A percentile compares a stretch with the other conserved stretches of the same genome.
phyloP scores from a whole-genome alignment of 1,140 invertebrate genomes.

The Sitodiplosis mosellana region DNA sequence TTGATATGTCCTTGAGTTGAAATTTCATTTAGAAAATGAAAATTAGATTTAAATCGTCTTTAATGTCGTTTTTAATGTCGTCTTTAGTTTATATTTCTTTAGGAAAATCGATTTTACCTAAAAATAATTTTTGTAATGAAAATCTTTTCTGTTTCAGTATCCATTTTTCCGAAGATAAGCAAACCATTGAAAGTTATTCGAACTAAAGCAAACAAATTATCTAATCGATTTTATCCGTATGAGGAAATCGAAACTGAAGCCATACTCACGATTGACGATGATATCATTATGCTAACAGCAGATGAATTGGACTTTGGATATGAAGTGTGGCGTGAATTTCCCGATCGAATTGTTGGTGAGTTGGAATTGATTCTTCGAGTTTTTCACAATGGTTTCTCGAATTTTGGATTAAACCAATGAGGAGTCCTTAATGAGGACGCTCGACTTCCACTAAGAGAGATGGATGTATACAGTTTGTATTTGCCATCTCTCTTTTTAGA shows the following conservation, averaged over 20 bases:
- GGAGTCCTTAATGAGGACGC: too few relatives aligned
- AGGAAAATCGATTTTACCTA: too few relatives aligned
- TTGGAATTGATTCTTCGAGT: too few relatives aligned
- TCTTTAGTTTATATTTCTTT: too few relatives aligned
- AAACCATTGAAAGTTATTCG: constrained; percentile 81
- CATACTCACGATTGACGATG: constrained; percentile 79
- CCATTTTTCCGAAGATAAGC: constrained; percentile 69
- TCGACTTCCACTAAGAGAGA: too few relatives aligned
- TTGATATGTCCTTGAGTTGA: constrained; percentile 6
- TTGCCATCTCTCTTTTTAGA: too few relatives aligned
- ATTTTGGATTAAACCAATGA: too few relatives aligned
- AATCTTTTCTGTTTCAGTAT: constrained; percentile 32
- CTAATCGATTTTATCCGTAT: constrained; percentile 86
- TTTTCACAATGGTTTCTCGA: too few relatives aligned
- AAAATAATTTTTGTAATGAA: too few relatives aligned
- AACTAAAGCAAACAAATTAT: constrained; percentile 81
- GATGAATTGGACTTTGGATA: constrained; percentile 84
- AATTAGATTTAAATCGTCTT: not conserved
- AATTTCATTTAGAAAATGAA: constrained; percentile 1
- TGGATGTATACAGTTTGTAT: too few relatives aligned
- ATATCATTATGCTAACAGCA: constrained; percentile 83
- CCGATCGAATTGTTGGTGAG: constrained; percentile 68
- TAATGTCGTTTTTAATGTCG: too few relatives aligned
- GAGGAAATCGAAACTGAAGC: constrained; percentile 87
- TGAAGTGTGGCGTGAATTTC: constrained; percentile 85